Evolutionary conservation across 2,113 vertebrate species (phyloP).

Genomic region (Prietella phreatophila): DNA sequence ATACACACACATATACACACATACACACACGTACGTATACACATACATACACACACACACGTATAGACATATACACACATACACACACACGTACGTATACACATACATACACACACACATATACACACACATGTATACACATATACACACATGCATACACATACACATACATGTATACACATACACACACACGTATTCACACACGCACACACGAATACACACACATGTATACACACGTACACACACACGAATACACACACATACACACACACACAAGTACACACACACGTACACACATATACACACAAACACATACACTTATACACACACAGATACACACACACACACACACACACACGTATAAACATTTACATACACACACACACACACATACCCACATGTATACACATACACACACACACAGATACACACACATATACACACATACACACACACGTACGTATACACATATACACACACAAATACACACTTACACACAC

Average conservation of each 20-base stretch:
- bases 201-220: neutral
- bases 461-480: neutral
- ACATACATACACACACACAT: neutral
- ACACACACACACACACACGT: too few relatives aligned
- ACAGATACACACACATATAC: neutral
- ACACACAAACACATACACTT: neutral
- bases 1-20: neutral
- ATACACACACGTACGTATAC: slow-evolving; percentile 19
- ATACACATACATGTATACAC: too few relatives aligned
- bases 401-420: too few relatives aligned
- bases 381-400: too few relatives aligned
- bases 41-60: too few relatives aligned
- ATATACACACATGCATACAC: too few relatives aligned
- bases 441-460: neutral
- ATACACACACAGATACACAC: too few relatives aligned
- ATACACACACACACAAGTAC: neutral
- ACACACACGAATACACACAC: neutral
- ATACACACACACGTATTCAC: neutral
- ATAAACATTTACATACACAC: too few relatives aligned
- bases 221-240: neutral
- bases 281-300: slow-evolving; percentile 5
- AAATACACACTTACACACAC: too few relatives aligned
- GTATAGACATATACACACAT: too few relatives aligned
- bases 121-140: slow-evolving; percentile 16
- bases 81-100: neutral